Percentiles rank a stretch among this genome's conserved stretches.
Conservation (phyloP, 2,113 vertebrate genomes). For the Spheniscus mendiculus region DNA sequence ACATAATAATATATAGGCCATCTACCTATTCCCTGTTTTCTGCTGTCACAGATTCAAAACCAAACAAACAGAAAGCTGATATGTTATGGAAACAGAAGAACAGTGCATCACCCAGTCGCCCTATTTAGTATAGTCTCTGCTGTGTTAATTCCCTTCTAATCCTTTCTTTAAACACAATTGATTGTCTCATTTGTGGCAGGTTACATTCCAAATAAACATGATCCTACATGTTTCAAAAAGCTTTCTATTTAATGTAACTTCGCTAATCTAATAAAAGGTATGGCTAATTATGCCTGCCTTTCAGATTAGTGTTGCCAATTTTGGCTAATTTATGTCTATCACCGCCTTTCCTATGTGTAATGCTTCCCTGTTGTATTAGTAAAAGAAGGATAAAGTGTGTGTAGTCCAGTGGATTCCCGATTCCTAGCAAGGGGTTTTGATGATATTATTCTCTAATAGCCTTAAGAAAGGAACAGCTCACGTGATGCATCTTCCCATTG, state of each 20-base stretch:
- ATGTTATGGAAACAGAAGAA: not conserved
- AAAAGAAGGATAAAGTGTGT: not conserved
- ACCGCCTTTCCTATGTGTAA: not conserved
- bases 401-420: not conserved
- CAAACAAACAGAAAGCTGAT: not conserved
- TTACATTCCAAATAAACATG: not conserved
- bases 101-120: not conserved
- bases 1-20: not conserved
- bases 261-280: not conserved
- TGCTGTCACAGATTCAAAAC: not conserved
- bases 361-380: not conserved
- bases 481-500: not conserved
- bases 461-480: not conserved
- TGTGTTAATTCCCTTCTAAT: conserved; percentile 40
- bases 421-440: not conserved
- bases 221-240: not conserved
- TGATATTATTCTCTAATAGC: not conserved
- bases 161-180: not conserved
- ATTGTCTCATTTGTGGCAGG: not conserved
- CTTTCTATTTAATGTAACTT: not conserved
- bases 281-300: not conserved
- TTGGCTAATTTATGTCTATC: not conserved
- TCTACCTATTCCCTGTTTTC: not conserved
- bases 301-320: not conserved
- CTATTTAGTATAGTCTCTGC: not conserved